Evolutionary conservation across 2,113 vertebrate genomes (phyloP), one percentile per base, ranked within the genome.

Genomic region (Otis tarda): DNA sequence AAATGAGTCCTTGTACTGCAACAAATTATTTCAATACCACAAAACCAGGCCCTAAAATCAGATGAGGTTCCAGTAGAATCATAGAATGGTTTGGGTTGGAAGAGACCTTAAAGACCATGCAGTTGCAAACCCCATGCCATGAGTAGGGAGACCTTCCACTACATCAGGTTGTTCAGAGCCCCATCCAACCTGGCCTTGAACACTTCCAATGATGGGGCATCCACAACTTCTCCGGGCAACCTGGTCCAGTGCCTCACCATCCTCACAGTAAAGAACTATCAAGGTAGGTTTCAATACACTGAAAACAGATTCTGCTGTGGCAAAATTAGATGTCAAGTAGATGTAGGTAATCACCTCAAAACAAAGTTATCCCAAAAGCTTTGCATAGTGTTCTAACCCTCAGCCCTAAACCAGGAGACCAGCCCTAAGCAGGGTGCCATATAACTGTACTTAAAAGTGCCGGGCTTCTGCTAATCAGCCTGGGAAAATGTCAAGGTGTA

Each of bases 131-230:
- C 4, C 1, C 2, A 0, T 30, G 13, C 11, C 45, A 39, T 30
- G 6, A 23, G 5, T 31, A 86, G 1, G 27, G 60, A 39, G 5
- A 28, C 4, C 1, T 39, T 0, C 15, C 8, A 30, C 23, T 5
- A 8, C 6, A 14, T 1, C 43, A 50, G 13, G 4, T 2, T 73
- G 1, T 18, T 73, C 59, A 33, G 53, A 81, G 3, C 2, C 7
- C 14, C 0, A 0, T 37, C 52, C 82, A 83, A 0, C 27, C 7
- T 43, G 53, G 4, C 2, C 11, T 49, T 39, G 45, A 10, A 23
- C 57, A 28, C 1, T 61, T 15, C 21, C 37, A 43, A 43, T 43
- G 15, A 43, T 43, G 41, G 41, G 41, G 41, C 41, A 43, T 43
- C 41, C 41, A 43, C 12, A 56, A 0, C 3, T 39, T 4, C 52